These are phyloP conservation scores for Sapayoa aenigma DNA, from an alignment of 2,113 vertebrate species.

Conservation along the genomic window DNA sequence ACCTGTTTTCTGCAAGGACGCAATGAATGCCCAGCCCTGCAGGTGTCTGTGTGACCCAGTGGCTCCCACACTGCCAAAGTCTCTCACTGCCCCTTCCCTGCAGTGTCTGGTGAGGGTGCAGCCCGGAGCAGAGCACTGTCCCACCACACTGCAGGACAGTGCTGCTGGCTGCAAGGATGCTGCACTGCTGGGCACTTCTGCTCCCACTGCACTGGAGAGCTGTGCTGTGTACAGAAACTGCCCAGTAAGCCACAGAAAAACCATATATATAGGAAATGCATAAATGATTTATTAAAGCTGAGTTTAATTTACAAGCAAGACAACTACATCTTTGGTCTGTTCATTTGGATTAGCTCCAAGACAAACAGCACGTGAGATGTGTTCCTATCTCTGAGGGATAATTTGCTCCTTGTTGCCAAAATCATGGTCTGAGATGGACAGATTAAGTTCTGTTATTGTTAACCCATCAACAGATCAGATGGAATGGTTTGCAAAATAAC, in stretches of 20 bases:
- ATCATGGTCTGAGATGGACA: neutral
- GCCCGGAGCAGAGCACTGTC: neutral
- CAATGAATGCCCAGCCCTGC: neutral
- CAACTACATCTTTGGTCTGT: neutral
- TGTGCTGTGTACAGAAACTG: neutral
- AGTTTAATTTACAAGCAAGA: neutral
- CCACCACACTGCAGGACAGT: neutral
- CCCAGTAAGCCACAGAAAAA: neutral
- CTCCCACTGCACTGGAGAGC: neutral
- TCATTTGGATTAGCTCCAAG: neutral
- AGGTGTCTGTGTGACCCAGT: neutral
- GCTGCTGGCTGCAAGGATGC: neutral
- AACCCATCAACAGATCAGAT: neutral
- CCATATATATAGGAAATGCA: neutral
- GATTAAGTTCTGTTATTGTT: neutral
- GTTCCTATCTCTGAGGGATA: neutral
- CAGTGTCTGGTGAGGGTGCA: too few species aligned
- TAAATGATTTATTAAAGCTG: neutral
- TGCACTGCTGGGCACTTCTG: neutral
- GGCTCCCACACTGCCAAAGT: neutral
- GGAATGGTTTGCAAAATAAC: neutral
- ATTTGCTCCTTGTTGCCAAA: neutral
- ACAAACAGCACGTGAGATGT: neutral
- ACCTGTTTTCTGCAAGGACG: neutral
- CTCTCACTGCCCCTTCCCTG: too few species aligned